Conservation (phyloP, 2,113 vertebrate genomes). For the Notothenia rossii region DNA sequence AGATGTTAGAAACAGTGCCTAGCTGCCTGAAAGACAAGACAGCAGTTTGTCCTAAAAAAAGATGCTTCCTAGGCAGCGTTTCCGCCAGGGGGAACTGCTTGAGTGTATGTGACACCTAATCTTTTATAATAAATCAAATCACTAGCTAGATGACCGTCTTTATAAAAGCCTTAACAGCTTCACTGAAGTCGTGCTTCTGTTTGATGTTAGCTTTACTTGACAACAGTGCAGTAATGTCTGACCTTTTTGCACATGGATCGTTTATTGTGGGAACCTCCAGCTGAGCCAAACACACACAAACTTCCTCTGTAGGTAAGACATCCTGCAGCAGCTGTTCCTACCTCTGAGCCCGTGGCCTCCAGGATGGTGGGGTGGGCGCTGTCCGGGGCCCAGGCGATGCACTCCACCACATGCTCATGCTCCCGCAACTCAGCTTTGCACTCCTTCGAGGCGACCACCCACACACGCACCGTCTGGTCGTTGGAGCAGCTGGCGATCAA, state of each 20-base stretch:
- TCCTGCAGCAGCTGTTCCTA: slow-evolving; percentile 63
- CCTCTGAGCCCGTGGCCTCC: slow-evolving; percentile 98
- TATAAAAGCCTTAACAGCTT: not conserved
- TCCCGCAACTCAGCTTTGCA: slow-evolving; percentile 99
- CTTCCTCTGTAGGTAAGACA: not conserved
- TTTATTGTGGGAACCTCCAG: slow-evolving; percentile 7
- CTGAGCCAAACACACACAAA: slow-evolving; percentile 4
- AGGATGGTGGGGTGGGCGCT: slow-evolving; percentile 95
- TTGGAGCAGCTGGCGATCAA: slow-evolving; percentile 98
- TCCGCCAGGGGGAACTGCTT: too few relatives aligned
- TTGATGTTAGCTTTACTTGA: not conserved
- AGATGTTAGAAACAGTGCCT: not conserved
- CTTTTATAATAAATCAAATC: not conserved
- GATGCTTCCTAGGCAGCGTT: not conserved
- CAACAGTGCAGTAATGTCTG: not conserved
- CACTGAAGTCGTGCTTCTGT: not conserved
- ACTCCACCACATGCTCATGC: slow-evolving; percentile 99
- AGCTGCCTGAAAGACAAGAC: not conserved
- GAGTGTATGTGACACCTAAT: not conserved
- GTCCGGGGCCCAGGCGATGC: slow-evolving; percentile 98
- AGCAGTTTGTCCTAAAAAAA: slow-evolving; percentile 7
- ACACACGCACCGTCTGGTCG: slow-evolving; percentile 98
- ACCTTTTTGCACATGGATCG: not conserved
- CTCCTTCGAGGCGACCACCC: slow-evolving; percentile 97
- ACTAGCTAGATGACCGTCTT: not conserved